Evolutionary conservation across 2,113 vertebrate genomes (phyloP).

Genomic region (Semicossyphus pulcher): DNA sequence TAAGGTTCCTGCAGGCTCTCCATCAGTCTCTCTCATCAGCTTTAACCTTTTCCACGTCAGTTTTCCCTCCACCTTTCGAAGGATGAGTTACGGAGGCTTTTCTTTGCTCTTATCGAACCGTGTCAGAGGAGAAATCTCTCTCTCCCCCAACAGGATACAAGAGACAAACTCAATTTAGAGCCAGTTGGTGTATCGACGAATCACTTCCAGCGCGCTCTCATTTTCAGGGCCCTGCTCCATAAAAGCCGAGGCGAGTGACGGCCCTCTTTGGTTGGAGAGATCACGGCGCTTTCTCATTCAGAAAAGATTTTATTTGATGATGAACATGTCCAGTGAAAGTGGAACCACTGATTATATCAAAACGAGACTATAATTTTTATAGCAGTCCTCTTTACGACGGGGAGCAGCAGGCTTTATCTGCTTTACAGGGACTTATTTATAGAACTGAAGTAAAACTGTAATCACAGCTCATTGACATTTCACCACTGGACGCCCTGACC

Average conservation of each 20-base stretch:
- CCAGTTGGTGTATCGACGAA: constrained; percentile 46
- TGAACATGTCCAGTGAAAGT: constrained; percentile 18
- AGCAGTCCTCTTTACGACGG: background rate
- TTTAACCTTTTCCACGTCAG: background rate
- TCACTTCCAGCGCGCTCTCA: constrained; percentile 31
- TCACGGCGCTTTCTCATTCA: constrained; percentile 26
- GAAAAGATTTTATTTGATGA: constrained; percentile 39
- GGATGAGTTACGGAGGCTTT: constrained; percentile 27
- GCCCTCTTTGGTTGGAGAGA: constrained; percentile 21
- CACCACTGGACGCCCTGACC: background rate
- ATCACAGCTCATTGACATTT: background rate
- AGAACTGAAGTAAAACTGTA: background rate
- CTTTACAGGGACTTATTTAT: background rate
- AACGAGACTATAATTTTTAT: background rate
- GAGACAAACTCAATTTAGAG: constrained; percentile 64
- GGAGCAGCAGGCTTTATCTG: background rate
- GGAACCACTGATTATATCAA: constrained; percentile 15
- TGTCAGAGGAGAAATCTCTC: constrained; percentile 38
- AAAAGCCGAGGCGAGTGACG: constrained; percentile 26
- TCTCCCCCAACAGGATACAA: constrained; percentile 43
- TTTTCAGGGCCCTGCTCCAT: constrained; percentile 27
- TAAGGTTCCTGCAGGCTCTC: constrained; percentile 7
- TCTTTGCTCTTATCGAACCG: constrained; percentile 49
- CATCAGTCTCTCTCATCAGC: constrained; percentile 1
- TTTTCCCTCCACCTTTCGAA: constrained; percentile 2